Base-by-base conservation (phyloP, 2,797 vertebrate genomes). In the Micropoecilia bifurca region DNA sequence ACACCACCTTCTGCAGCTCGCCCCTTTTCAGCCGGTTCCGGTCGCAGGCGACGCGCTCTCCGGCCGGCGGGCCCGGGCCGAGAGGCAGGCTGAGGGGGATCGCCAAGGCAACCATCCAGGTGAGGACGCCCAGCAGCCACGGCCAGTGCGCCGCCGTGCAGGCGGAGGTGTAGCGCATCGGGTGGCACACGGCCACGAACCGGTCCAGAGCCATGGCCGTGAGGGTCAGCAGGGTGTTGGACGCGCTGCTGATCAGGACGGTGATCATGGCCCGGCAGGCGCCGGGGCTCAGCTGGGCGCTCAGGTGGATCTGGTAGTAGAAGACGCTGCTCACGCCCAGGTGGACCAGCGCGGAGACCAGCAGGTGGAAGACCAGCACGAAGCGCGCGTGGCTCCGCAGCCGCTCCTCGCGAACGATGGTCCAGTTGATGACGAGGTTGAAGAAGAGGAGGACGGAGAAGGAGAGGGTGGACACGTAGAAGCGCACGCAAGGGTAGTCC, bases 151-250 rank as follows among this genome's bases (percentile, higher is more conserved):
- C 69, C 1, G 79, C 63, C 0, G 86, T 71, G 79, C 90, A 90
- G 5, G 45, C 13, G 43, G 87, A 76, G 20, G 68, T 87, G 90
- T 96, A 96, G 73, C 94, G 90, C 83, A 96, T 81, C 16, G 95
- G 95, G 83, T 95, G 90, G 78, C 95, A 96, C 71, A 96, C 93
- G 63, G 95, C 95, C 66, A 79, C 88, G 81, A 93, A 95, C 0
- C 95, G 95, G 87, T 96, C 96, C 80, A 96, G n/a, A 0, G 96
- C 96, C 96, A 96, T 96, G 4, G 53, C 91, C 0, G 96, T 96
- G 82, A 96, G 94, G 12, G 96, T 96, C 75, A 96, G 91, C 13
- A 96, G 93, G 86, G 94, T 95, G 88, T 95, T 95, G 47, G 94
- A 95, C 1, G 93, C 96, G 87, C 95, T 95, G 79, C 94, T 93